Evolutionary conservation across 2,888 invertebrate genomes (phyloP).

Genomic region (Linyphia triangularis): DNA sequence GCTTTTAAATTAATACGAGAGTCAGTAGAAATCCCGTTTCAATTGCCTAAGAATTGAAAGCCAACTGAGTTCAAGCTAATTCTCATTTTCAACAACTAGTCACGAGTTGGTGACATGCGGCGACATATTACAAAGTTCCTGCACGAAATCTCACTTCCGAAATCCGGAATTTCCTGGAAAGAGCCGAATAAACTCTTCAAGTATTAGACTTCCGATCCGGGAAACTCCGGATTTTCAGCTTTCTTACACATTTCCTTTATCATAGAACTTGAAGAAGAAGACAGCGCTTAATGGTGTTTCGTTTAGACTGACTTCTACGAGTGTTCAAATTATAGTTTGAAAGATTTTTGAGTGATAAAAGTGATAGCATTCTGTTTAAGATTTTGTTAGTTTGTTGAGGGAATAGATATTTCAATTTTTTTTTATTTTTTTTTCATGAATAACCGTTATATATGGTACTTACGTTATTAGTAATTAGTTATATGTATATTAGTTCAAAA

Average conservation of each 20-base stretch:
- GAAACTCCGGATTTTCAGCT: conserved; percentile 50
- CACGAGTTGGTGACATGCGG: conserved; percentile 33
- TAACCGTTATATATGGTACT: no score
- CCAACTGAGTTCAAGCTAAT: not conserved
- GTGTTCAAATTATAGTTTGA: no score
- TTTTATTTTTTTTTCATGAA: no score
- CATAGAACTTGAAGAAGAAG: not conserved
- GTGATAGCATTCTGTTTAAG: no score
- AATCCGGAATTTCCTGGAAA: conserved; percentile 68
- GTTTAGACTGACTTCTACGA: no score
- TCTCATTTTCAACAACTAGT: conserved; percentile 25
- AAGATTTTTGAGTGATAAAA: no score
- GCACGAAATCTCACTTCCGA: conserved; percentile 60
- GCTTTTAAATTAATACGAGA: no score
- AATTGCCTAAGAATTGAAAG: not conserved
- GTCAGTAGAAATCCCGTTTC: no score
- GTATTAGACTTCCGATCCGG: conserved; percentile 59
- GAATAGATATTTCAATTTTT: no score
- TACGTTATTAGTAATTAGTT: no score
- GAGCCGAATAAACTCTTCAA: conserved; percentile 58
- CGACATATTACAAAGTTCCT: conserved; percentile 62
- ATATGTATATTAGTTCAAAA: no score
- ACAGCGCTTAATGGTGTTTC: not conserved
- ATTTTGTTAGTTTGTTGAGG: no score
- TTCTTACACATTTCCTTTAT: conserved; percentile 11